These are phyloP conservation scores for Plectus sambesii DNA, from an alignment of 1,140 invertebrate species.

Conservation along the genomic window DNA sequence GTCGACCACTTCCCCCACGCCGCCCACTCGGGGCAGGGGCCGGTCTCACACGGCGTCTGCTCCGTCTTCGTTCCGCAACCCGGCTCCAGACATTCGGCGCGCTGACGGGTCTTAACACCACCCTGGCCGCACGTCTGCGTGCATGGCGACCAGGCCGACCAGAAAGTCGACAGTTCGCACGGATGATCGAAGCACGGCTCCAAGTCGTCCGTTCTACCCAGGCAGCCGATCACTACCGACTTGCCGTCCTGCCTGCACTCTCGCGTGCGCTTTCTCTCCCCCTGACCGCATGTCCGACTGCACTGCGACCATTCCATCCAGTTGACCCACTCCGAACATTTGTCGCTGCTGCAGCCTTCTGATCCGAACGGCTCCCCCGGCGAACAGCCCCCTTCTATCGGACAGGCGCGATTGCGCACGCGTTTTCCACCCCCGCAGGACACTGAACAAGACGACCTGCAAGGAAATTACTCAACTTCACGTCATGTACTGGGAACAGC, in stretches of 20 bases:
- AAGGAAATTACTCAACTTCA: no score
- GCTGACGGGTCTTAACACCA: not conserved
- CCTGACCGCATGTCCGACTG: not conserved
- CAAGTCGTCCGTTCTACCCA: not conserved
- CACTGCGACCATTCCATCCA: not conserved
- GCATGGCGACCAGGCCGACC: not conserved
- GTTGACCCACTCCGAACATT: not conserved
- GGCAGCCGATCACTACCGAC: not conserved
- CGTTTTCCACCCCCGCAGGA: not conserved
- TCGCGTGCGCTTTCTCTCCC: not conserved
- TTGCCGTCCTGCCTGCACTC: no score
- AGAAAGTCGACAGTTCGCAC: not conserved
- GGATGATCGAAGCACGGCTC: not conserved
- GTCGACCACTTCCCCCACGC: not conserved
- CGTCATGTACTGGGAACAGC: no score
- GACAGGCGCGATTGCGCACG: not conserved
- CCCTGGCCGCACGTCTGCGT: not conserved
- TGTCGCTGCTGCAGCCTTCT: not conserved
- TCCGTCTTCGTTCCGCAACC: not conserved
- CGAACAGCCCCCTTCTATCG: not conserved
- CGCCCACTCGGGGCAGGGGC: not conserved
- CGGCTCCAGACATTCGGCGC: not conserved
- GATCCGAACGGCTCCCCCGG: not conserved
- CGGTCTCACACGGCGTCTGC: not conserved
- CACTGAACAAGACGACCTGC: not conserved